These are phyloP conservation scores for Spinus pinus DNA, from an alignment of 2,797 vertebrate species.

Conservation along the genomic window DNA sequence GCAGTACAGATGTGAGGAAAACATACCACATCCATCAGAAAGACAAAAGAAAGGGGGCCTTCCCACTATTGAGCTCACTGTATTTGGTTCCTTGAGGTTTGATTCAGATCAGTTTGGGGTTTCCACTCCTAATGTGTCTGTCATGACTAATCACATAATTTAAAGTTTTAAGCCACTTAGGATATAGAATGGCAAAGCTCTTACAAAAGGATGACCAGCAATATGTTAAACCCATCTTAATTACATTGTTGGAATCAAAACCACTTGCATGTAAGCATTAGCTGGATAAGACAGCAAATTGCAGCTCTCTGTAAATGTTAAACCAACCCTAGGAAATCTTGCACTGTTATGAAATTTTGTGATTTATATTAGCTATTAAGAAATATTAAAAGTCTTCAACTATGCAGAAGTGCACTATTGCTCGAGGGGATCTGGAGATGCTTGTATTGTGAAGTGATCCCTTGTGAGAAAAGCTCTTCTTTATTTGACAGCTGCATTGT, in stretches of 20 bases:
- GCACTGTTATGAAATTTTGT: constrained; percentile 46
- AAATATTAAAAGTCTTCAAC: constrained; percentile 58
- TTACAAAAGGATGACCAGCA: constrained; percentile 8
- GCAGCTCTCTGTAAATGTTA: constrained; percentile 30
- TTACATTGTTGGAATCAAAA: constrained; percentile 33
- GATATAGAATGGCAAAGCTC: neutral
- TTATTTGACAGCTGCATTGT: constrained; percentile 38
- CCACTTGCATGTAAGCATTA: constrained; percentile 15
- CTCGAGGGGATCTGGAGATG: neutral
- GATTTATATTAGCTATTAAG: constrained; percentile 67
- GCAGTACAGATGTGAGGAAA: neutral
- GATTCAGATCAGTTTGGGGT: neutral
- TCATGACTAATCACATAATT: neutral
- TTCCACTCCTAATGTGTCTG: neutral
- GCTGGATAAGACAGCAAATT: constrained; percentile 42
- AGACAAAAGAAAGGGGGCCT: neutral
- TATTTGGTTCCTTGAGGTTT: neutral
- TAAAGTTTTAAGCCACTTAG: neutral
- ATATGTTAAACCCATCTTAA: constrained; percentile 32
- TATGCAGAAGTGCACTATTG: constrained; percentile 9
- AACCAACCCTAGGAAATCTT: constrained; percentile 44
- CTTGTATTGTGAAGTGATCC: constrained; percentile 25
- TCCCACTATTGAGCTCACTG: neutral
- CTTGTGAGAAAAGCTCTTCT: constrained; percentile 51
- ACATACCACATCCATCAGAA: neutral